Base-by-base conservation (phyloP, 2,113 vertebrate genomes). In the Mormyrus lacerda region DNA sequence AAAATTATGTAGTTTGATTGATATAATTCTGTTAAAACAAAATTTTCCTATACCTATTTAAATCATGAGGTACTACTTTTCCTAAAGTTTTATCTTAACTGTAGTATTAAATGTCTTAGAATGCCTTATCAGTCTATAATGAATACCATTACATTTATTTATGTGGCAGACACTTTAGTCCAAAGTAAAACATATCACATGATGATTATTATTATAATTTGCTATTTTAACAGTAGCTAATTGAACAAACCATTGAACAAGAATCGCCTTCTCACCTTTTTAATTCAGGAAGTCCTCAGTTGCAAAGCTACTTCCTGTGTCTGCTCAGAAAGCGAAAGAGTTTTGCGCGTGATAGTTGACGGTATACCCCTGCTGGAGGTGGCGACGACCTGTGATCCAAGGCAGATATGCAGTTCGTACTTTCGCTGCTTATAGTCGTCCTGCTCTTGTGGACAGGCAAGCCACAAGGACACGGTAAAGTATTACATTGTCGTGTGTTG, bases 251-350 rank as follows among this genome's bases (percentile, higher is more conserved):
- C 61, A 31, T 4, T 69, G 61, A 69, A 31, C 9, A 13, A 69
- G 27, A 69, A 69, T 13, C 61, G 13, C 86, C 9, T 3, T 1
- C 10, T 2, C 15, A 45, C 55, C 5, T 53, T 58, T 65, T 42
- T 42, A 42, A 79, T 85, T 50, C 89, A 93, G 93, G 93, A 94
- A 93, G 93, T 90, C 65, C 31, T 73, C 85, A 17, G 88, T 90
- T 47, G 85, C 88, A 88, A 58, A 51, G 35, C 85, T 9, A 84
- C 84, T 90, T 90, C 90, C 90, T 89, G 48, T 73, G 51, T 85
- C 44, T 1, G 10, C 39, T 65, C 19, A 3, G 39, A 47, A 47
- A 58, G 11, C 58, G 47, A 89, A 88, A 90, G 53, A 5, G 79
- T 19, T 42, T 11, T 42, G 31, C 15, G 15, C 1, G 73, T 42